These are phyloP conservation scores for Porphyrio hochstetteri DNA, from an alignment of 2,113 vertebrate species.

Conservation along the genomic window DNA sequence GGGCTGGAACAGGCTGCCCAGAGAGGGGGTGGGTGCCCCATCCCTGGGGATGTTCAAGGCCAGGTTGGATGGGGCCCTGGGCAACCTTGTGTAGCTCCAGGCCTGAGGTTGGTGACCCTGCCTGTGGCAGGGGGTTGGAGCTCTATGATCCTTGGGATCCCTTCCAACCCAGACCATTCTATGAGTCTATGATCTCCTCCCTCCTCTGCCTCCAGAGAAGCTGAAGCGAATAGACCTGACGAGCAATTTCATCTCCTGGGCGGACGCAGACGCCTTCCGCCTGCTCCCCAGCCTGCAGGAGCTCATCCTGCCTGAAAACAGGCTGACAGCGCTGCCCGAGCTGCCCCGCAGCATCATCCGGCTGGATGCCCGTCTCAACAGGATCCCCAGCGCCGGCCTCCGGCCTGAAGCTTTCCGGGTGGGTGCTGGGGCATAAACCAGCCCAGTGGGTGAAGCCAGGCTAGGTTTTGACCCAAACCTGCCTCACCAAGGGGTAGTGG, in stretches of 20 bases:
- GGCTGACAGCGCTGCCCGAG: constrained; percentile 70
- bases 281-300: constrained; percentile 76
- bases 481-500: background rate
- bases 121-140: too few relatives aligned
- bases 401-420: constrained; percentile 75
- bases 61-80: too few relatives aligned
- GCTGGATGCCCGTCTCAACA: constrained; percentile 78
- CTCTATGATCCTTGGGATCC: too few relatives aligned
- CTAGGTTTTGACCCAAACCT: background rate
- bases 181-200: too few relatives aligned
- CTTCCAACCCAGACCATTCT: too few relatives aligned
- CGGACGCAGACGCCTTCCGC: constrained; percentile 67
- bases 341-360: constrained; percentile 71
- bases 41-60: too few relatives aligned
- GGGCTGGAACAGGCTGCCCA: too few relatives aligned
- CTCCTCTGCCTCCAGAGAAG: constrained; percentile 66
- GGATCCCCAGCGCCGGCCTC: constrained; percentile 73
- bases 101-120: too few relatives aligned
- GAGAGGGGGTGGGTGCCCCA: too few relatives aligned
- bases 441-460: accelerated
- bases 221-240: constrained; percentile 81
- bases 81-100: too few relatives aligned
- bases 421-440: background rate
- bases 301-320: constrained; percentile 79
- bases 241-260: constrained; percentile 76